Percentiles rank a stretch among this genome's conserved stretches.
Evolutionary conservation across 2,888 invertebrate species (phyloP).

Genomic region (Drosophila aldrichi): DNA sequence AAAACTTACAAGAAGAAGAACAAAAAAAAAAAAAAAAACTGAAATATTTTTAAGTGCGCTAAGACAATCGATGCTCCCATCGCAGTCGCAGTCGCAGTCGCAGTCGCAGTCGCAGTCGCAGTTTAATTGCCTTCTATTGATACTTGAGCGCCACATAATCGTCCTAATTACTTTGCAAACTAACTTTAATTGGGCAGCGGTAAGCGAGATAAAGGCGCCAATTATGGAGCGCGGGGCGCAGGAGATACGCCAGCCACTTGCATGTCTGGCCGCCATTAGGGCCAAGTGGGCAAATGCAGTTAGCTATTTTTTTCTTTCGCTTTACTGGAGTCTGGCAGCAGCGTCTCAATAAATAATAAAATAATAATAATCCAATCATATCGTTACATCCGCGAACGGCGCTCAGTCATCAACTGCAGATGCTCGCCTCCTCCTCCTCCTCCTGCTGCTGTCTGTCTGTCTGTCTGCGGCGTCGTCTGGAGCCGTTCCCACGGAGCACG

Average conservation of each 20-base stretch:
- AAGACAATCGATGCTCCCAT: slow-evolving; percentile 54
- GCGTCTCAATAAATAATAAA: slow-evolving; percentile 82
- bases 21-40: slow-evolving; percentile 11
- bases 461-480: slow-evolving; percentile 39
- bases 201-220: slow-evolving; percentile 70
- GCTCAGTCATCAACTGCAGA: slow-evolving; percentile 60
- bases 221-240: slow-evolving; percentile 54
- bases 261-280: slow-evolving; percentile 68
- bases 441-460: slow-evolving; percentile 12
- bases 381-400: slow-evolving; percentile 76
- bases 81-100: slow-evolving; percentile 25
- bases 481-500: slow-evolving; percentile 46
- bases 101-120: too few species aligned
- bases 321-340: slow-evolving; percentile 15
- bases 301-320: neutral
- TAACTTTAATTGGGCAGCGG: slow-evolving; percentile 74
- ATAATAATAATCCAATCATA: slow-evolving; percentile 84
- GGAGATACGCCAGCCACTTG: slow-evolving; percentile 60
- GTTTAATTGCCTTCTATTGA: slow-evolving; percentile 75
- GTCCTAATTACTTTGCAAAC: slow-evolving; percentile 78
- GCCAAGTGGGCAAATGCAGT: slow-evolving; percentile 29
- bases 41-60: slow-evolving; percentile 39
- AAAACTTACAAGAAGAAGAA: too few species aligned
- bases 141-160: slow-evolving; percentile 80
- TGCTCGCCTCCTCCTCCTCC: slow-evolving; percentile 7